Evolutionary conservation across 2,113 vertebrate genomes (phyloP).

Genomic region (Tauraco erythrolophus): DNA sequence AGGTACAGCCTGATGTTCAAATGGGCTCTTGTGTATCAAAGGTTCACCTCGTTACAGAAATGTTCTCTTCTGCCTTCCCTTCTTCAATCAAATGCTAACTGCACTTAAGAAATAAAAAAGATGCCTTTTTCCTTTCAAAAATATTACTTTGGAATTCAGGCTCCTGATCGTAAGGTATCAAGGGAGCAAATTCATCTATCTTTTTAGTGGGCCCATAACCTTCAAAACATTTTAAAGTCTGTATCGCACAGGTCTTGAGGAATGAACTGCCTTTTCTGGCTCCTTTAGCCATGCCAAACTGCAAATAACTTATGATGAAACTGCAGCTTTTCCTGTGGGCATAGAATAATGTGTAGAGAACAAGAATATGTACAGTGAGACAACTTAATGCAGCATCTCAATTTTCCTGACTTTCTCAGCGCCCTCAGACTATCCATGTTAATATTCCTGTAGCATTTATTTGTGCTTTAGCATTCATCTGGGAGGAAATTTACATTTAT

Average conservation of each 20-base stretch:
- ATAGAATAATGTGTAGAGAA: not conserved
- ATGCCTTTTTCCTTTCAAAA: not conserved
- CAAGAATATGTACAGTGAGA: not conserved
- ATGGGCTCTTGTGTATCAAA: not conserved
- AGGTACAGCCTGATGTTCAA: not conserved
- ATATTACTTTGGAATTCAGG: not conserved
- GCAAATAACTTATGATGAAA: not conserved
- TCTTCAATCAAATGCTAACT: not conserved
- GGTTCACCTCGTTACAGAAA: not conserved
- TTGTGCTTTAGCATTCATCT: constrained; percentile 25
- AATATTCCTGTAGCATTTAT: constrained; percentile 4
- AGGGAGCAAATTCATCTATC: not conserved
- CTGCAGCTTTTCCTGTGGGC: not conserved
- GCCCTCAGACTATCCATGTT: not conserved
- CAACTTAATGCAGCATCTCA: not conserved
- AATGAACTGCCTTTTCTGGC: not conserved
- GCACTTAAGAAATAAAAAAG: not conserved
- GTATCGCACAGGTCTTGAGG: not conserved
- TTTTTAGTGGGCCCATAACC: not conserved
- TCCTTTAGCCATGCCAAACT: not conserved
- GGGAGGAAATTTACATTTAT: constrained; percentile 30
- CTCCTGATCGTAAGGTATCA: not conserved
- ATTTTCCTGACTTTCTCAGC: not conserved
- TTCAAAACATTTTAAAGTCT: not conserved
- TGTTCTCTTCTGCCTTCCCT: not conserved